These are phyloP conservation scores for Spea bombifrons DNA, from an alignment of 2,113 vertebrate genomes.

Conservation along the genomic window DNA sequence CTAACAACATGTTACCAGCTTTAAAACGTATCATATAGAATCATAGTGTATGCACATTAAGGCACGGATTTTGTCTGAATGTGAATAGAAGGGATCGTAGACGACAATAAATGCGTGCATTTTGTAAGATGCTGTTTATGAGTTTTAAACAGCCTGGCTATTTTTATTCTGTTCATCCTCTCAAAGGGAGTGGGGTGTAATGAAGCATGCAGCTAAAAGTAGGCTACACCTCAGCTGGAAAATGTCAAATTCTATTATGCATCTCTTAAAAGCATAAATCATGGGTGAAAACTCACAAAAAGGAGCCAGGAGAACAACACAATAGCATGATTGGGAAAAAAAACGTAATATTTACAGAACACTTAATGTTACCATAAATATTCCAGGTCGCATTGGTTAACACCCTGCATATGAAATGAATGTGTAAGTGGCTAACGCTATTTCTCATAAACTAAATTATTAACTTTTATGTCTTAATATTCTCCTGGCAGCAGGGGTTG, in stretches of 20 bases:
- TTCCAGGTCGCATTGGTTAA: not conserved
- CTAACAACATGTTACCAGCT: no score
- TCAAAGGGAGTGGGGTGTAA: constrained; percentile 67
- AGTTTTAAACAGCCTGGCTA: constrained; percentile 68
- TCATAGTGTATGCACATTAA: no score
- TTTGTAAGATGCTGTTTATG: constrained; percentile 67
- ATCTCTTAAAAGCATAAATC: constrained; percentile 69
- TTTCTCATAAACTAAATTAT: no score
- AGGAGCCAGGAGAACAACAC: constrained; percentile 46
- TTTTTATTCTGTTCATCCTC: constrained; percentile 70
- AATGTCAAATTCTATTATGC: constrained; percentile 74
- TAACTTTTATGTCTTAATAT: no score
- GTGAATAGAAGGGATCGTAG: no score
- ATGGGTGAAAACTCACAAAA: constrained; percentile 49
- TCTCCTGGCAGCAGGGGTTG: no score
- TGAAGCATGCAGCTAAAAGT: constrained; percentile 71
- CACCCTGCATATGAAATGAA: not conserved
- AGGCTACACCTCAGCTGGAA: constrained; percentile 75
- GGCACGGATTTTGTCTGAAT: no score
- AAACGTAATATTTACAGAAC: constrained; percentile 42
- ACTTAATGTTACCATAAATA: not conserved
- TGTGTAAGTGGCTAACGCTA: no score
- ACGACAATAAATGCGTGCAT: constrained; percentile 50
- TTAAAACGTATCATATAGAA: no score
- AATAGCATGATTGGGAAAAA: constrained; percentile 15